Evolutionary conservation across 2,797 vertebrate genomes (phyloP), one percentile per base, ranked within the genome.

Genomic region (Cossypha dichroa): DNA sequence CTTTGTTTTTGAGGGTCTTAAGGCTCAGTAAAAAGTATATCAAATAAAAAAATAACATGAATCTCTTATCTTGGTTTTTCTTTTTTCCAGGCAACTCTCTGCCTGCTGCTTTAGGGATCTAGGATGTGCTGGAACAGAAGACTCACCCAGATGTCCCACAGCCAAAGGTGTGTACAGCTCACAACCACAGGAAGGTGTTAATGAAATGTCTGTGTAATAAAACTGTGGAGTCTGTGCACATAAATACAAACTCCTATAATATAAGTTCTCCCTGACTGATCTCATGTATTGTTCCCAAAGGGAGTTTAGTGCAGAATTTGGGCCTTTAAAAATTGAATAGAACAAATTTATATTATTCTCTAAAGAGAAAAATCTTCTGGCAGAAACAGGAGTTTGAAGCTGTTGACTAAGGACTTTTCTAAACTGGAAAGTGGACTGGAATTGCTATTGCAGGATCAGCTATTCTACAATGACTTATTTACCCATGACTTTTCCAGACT

Each of bases 391-490:
- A 88, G 15, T 66, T 83, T 85, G 64, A 43, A 91, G 84, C 46
- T 80, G 78, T 69, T 85, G 67, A 74, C 64, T 82, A 60, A 85
- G 9, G 64, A 36, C 22, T 88, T 93, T 86, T 94, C 76, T 85
- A 41, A 55, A 15, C 56, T 78, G 81, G 68, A 80, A 93, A 91
- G 78, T 38, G 45, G 38, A 92, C 60, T 79, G 81, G 73, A 94
- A 96, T 90, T 85, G 67, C 70, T 89, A 33, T 92, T 96, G 84
- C 68, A 93, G 90, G 70, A 82, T 45, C 92, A 93, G 67, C 55
- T 93, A 25, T 89, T 93, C 83, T 93, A 70, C 83, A 93, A 46
- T 12, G 6, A 76, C 70, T 95, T 93, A 34, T 34, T 81, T 85
- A 94, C 70, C 86, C 43, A 14, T 59, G 46, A 75, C 69, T 94